Base-by-base conservation (phyloP, 2,797 vertebrate species). In the Lycodopsis pacificus region DNA sequence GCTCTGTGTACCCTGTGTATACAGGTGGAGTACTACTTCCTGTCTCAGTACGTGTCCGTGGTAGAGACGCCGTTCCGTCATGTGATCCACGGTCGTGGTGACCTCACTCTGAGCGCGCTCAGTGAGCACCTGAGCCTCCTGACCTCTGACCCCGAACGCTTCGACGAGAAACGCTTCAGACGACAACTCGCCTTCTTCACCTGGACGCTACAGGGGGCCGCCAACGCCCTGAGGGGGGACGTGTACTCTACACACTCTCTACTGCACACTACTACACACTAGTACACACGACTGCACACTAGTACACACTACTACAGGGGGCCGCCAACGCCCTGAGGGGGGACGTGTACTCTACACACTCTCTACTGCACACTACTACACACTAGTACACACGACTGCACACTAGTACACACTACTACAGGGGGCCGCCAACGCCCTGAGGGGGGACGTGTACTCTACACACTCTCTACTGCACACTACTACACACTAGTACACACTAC, bases 131-230 rank as follows among this genome's bases (percentile, higher is more conserved):
- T 96, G 64, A 51, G 80, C 10, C 90, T 94, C 71, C 88, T 97
- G 71, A 92, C 86, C 44, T 85, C 86, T 6, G 83, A 90, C 7
- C 90, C 95, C 0, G 42, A 71, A 0, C 73, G 58, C n/a, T 96
- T 97, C 12, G 62, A 96, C 5, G 95, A 96, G 74, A 84, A 77
- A 4, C 89, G 81, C 6, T 95, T 96, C 77, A 94, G 92, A 0
- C 92, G 93, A 0, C 96, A 95, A 86, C 91, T 96, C 7, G 96
- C 96, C 0, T 91, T 96, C 7, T 95, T 96, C 84, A 97, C 96
- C 22, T 97, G 96, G 96, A 97, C 96, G 0, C 88, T 97, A 64
- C 96, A 96, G 80, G 96, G 96, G 0, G 96, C 96, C 0, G 96
- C 96, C 22, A 96, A 96, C 1, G 96, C 96, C 0, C 93, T 97